These are phyloP conservation scores for Lineus longissimus DNA, from an alignment of 1,140 invertebrate genomes.

Conservation along the genomic window DNA sequence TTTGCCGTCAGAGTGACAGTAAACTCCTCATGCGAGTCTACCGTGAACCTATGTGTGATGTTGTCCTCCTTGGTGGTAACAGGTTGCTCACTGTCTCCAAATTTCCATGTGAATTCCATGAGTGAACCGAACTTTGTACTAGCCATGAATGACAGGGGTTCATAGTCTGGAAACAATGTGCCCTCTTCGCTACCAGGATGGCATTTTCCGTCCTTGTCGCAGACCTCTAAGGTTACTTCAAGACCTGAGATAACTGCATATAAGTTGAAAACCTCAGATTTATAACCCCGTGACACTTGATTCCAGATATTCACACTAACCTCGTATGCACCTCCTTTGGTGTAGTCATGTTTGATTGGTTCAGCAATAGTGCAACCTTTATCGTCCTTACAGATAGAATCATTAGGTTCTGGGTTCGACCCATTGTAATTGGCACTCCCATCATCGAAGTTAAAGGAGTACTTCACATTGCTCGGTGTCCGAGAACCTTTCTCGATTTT, in stretches of 20 bases:
- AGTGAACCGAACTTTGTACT: no score
- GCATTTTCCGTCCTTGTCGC: conserved; percentile 8
- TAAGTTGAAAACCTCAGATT: conserved; percentile 17
- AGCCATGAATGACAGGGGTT: no score
- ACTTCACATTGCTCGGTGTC: conserved; percentile 26
- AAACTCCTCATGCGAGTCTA: no score
- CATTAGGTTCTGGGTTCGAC: conserved; percentile 2
- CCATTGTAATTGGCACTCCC: conserved; percentile 11
- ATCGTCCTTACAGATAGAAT: background rate
- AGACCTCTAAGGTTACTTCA: conserved; percentile 10
- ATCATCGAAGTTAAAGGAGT: conserved; percentile 27
- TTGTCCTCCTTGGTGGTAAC: no score
- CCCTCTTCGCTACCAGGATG: no score
- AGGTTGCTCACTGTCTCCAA: no score
- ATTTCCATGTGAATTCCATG: no score
- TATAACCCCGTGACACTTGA: conserved; percentile 18
- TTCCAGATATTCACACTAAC: conserved; percentile 24
- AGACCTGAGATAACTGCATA: conserved; percentile 23
- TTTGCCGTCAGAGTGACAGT: no score
- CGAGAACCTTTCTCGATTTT: conserved; percentile 10
- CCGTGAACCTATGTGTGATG: no score
- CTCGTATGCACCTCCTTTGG: conserved; percentile 23
- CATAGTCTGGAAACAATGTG: no score
- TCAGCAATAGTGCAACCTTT: conserved; percentile 11
- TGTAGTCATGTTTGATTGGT: conserved; percentile 20